A percentile compares a stretch with the other conserved stretches of the same genome.
These are phyloP conservation scores for Chionomys nivalis DNA, from an alignment of 2,113 vertebrate species.

Conservation along the genomic window DNA sequence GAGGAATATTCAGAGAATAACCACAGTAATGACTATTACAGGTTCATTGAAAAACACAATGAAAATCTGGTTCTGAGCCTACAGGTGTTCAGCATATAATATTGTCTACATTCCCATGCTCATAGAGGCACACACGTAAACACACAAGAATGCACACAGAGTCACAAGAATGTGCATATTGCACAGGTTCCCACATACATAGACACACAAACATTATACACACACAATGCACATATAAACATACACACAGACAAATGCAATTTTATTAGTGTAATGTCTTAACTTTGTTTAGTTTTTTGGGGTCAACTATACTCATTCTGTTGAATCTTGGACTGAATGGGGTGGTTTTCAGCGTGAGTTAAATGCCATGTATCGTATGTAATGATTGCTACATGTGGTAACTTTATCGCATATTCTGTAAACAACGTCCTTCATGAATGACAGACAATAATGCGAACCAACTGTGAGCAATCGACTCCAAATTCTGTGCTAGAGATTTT, in stretches of 20 bases:
- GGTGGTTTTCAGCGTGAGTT: not conserved
- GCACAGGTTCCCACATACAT: not conserved
- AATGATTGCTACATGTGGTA: not conserved
- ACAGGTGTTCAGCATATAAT: not conserved
- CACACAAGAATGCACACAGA: not conserved
- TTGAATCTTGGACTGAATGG: not conserved
- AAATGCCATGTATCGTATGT: not conserved
- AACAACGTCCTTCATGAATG: not conserved
- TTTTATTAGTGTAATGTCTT: not conserved
- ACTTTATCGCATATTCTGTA: constrained; percentile 9
- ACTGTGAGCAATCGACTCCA: not conserved
- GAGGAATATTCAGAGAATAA: not conserved
- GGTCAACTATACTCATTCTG: not conserved
- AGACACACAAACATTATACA: not conserved
- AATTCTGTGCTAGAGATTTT: constrained; percentile 1
- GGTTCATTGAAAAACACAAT: constrained; percentile 1
- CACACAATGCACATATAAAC: not conserved
- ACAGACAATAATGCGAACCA: constrained; percentile 19
- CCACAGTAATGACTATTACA: constrained; percentile 5
- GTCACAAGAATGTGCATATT: not conserved
- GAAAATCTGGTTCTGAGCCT: not conserved
- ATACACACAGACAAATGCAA: too few relatives aligned
- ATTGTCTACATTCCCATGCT: not conserved
- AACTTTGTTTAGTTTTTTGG: not conserved
- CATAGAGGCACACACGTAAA: not conserved